Base-by-base conservation (phyloP, 2,797 vertebrate genomes). In the Crax fasciolata region DNA sequence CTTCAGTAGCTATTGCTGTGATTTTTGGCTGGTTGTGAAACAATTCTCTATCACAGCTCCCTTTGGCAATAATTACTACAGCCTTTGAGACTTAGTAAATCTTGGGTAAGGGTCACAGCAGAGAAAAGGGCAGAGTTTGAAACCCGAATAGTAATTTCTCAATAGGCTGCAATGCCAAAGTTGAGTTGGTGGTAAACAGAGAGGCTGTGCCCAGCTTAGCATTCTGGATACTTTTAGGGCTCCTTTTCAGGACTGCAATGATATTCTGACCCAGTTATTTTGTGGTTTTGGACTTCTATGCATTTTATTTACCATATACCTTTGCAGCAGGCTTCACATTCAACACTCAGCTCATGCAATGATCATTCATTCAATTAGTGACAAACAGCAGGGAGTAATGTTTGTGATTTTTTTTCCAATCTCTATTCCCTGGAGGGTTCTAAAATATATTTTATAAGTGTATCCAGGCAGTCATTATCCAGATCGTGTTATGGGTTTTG, bases 401-500 rank as follows among this genome's bases (percentile, higher is more conserved):
- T 73, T 89, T 83, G 59, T 77, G 52, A 46, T 38, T 30, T 82
- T 85, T 35, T 52, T 9, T 68, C 73, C 74, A 77, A 6, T 96
- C 63, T 57, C 74, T 94, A 14, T 94, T 94, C 89, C 43, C 25
- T 63, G 30, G 71, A 71, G 75, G 83, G 71, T 83, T 96, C 87
- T 80, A 77, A 93, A 94, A 90, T 70, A 93, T 67, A 78, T 97
- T 96, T 97, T 87, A 48, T 91, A 96, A 97, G 77, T 92, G 89
- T 91, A 89, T 86, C 78, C 92, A 62, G 86, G 78, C 86, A 94
- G 80, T 97, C 88, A 89, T 95, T 96, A 93, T 96, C 93, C 88
- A 89, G 86, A 95, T 97, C 84, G 66, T 91, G 86, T 96, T 97
- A 95, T 94, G 83, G 87, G 91, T 87, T 98, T 97, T 97, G 93